These are phyloP conservation scores for Catharus minimus DNA, from an alignment of 2,113 vertebrate species.

Conservation along the genomic window DNA sequence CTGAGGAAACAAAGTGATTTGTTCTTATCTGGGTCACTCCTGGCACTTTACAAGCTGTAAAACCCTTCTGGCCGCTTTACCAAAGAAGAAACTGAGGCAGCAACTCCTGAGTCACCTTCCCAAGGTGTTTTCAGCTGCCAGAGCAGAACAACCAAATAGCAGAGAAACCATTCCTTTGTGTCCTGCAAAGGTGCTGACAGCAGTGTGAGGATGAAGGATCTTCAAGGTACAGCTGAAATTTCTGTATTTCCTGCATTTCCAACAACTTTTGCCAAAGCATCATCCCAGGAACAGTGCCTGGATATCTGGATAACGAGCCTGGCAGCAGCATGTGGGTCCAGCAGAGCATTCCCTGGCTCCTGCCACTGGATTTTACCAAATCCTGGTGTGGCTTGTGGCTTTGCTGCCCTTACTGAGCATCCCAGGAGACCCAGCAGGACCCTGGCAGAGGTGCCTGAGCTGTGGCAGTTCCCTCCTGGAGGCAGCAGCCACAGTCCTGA, in stretches of 20 bases:
- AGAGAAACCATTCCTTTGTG: background rate
- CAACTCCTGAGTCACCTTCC: background rate
- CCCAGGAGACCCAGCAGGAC: background rate
- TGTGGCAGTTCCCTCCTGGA: background rate
- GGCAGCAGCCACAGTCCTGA: background rate
- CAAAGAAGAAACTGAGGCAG: background rate
- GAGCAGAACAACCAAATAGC: background rate
- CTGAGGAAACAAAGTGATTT: background rate
- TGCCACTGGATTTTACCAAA: background rate
- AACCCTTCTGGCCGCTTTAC: background rate
- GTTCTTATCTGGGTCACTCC: background rate
- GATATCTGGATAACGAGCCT: background rate
- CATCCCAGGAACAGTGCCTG: background rate
- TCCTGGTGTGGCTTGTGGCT: background rate
- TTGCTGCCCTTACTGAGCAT: background rate
- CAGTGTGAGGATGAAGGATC: rapidly evolving
- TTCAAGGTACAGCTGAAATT: background rate
- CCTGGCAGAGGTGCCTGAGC: background rate
- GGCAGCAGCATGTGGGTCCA: background rate
- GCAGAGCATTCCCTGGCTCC: background rate
- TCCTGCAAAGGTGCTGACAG: rapidly evolving
- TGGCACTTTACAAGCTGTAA: background rate
- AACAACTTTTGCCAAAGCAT: background rate
- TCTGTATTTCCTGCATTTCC: background rate
- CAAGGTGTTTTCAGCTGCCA: background rate